These are phyloP conservation scores for Pristionchus arcanus DNA, from an alignment of 2,888 invertebrate genomes.

Conservation along the genomic window DNA sequence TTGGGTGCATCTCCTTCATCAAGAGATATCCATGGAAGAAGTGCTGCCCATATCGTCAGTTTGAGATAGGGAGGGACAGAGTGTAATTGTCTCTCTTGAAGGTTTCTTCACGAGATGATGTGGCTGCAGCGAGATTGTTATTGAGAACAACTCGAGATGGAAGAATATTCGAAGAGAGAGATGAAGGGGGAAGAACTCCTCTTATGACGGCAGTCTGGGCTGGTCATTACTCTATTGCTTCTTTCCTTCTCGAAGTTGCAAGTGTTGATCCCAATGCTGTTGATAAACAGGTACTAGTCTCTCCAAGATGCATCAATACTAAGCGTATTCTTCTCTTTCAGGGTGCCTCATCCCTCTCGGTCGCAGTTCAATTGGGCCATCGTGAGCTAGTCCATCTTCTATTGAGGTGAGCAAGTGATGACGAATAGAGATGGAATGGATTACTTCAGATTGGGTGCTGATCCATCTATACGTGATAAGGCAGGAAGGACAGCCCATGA, in stretches of 20 bases:
- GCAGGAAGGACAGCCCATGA: slow-evolving; percentile 67
- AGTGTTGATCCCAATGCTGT: slow-evolving; percentile 65
- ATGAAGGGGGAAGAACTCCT: slow-evolving; percentile 61
- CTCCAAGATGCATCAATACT: not conserved
- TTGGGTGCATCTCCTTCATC: slow-evolving; percentile 81
- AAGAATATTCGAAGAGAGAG: slow-evolving; percentile 50
- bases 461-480: slow-evolving; percentile 65
- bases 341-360: slow-evolving; percentile 69
- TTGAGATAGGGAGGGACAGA: not conserved
- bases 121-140: slow-evolving; percentile 65
- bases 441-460: slow-evolving; percentile 65
- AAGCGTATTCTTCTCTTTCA: slow-evolving; percentile 41
- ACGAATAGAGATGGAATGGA: not conserved
- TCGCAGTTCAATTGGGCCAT: slow-evolving; percentile 68
- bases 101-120: slow-evolving; percentile 65
- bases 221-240: slow-evolving; percentile 59
- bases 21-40: slow-evolving; percentile 81
- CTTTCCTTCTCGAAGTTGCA: slow-evolving; percentile 62
- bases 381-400: slow-evolving; percentile 67
- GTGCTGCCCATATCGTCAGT: slow-evolving; percentile 86
- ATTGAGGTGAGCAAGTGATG: not conserved
- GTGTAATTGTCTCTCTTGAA: not conserved
- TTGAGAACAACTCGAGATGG: not conserved
- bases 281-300: slow-evolving; percentile 61
- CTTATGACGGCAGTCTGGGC: slow-evolving; percentile 69